Evolutionary conservation across 2,797 vertebrate species (phyloP).

Genomic region (Eidolon dupreanum): DNA sequence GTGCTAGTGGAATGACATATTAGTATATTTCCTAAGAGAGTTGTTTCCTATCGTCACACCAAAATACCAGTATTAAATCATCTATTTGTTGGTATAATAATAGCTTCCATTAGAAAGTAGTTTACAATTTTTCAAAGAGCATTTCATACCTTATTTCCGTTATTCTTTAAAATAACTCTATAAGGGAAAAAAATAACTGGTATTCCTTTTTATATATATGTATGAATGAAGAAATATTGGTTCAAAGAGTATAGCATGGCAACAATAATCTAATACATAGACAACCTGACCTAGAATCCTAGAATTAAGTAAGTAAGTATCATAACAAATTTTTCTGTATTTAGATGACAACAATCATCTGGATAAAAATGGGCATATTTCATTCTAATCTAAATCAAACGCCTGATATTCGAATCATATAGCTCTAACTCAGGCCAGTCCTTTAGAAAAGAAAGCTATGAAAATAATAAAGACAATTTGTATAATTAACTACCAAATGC

Average conservation of each 20-base stretch:
- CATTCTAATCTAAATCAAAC: background rate
- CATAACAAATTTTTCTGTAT: background rate
- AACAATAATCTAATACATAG: background rate
- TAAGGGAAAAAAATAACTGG: background rate
- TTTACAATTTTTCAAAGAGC: constrained; percentile 1
- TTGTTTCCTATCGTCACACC: background rate
- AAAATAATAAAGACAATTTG: background rate
- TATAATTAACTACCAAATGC: background rate
- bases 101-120: background rate
- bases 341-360: background rate
- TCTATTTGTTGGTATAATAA: background rate
- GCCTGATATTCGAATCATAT: background rate
- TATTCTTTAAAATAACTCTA: background rate
- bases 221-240: background rate
- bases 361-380: background rate
- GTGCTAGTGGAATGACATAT: background rate
- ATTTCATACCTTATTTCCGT: background rate
- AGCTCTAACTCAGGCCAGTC: background rate
- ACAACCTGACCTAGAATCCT: background rate
- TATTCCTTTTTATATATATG: background rate
- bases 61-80: constrained; percentile 15
- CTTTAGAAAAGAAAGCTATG: background rate
- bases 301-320: background rate
- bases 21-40: background rate
- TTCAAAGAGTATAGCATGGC: background rate